Conservation (phyloP, 2,797 vertebrate genomes). For the Meriones psammophilus region DNA sequence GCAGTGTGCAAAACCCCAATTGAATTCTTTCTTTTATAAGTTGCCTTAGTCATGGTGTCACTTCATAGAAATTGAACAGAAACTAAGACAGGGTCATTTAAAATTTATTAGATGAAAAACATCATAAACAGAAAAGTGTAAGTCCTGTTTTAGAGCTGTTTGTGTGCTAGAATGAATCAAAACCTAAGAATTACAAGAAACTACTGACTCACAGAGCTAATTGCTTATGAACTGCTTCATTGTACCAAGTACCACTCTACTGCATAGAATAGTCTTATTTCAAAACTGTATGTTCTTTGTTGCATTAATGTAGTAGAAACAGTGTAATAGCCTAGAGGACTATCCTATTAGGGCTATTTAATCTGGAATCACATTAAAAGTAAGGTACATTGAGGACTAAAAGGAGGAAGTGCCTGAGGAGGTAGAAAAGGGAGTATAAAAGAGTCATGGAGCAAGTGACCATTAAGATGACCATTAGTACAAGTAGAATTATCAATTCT, state of each 20-base stretch:
- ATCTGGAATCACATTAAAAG: constrained; percentile 38
- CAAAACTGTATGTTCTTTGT: constrained; percentile 1
- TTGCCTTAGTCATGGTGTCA: not conserved
- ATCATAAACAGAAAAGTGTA: not conserved
- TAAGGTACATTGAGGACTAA: not conserved
- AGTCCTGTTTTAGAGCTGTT: not conserved
- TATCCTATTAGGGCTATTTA: not conserved
- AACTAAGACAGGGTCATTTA: too few relatives aligned
- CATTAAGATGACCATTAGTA: not conserved
- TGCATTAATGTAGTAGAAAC: not conserved
- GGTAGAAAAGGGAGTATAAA: not conserved
- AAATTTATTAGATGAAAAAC: not conserved
- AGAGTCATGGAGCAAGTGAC: not conserved
- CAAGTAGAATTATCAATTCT: not conserved
- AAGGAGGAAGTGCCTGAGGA: not conserved
- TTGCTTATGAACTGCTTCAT: not conserved
- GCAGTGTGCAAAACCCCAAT: not conserved
- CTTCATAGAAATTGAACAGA: not conserved
- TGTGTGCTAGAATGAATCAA: not conserved
- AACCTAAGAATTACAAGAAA: not conserved
- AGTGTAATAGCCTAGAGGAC: not conserved
- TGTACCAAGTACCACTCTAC: not conserved
- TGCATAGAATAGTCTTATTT: not conserved
- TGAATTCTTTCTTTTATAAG: not conserved
- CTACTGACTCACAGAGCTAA: not conserved